Conservation (phyloP, 2,888 invertebrate species). For the Mythimna pallens region DNA sequence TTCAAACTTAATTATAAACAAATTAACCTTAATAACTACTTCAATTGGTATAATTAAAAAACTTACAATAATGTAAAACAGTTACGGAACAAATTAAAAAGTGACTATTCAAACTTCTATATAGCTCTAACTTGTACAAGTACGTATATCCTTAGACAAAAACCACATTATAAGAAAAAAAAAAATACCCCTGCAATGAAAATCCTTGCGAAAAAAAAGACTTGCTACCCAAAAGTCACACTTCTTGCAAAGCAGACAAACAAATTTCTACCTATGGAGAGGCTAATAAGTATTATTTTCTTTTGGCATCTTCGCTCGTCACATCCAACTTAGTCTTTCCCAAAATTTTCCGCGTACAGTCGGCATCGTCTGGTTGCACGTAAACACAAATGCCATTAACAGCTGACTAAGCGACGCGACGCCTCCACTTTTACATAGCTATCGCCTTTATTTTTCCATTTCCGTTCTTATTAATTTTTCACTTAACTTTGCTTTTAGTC, state of each 20-base stretch:
- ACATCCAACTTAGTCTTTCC: constrained; percentile 62
- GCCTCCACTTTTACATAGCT: constrained; percentile 62
- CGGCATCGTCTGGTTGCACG: constrained; percentile 68
- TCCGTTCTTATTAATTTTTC: constrained; percentile 61
- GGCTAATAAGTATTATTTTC: constrained; percentile 8
- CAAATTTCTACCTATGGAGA: neutral
- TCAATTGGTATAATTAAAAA: neutral
- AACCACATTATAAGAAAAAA: neutral
- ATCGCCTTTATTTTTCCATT: constrained; percentile 67
- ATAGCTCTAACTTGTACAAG: neutral
- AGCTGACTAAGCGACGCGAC: constrained; percentile 74
- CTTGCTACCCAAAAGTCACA: neutral
- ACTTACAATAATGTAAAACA: neutral
- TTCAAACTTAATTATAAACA: too few relatives aligned
- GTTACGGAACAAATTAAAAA: neutral
- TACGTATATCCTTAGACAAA: too few relatives aligned
- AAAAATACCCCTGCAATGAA: neutral
- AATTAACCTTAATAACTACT: neutral
- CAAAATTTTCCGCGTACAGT: constrained; percentile 56
- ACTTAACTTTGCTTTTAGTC: constrained; percentile 46
- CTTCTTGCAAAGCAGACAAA: neutral
- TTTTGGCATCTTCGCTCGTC: constrained; percentile 2
- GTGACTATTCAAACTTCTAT: neutral
- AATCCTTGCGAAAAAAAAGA: neutral
- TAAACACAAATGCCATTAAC: constrained; percentile 80